Conservation (phyloP, 2,113 vertebrate genomes). For the Hippopotamus amphibius region DNA sequence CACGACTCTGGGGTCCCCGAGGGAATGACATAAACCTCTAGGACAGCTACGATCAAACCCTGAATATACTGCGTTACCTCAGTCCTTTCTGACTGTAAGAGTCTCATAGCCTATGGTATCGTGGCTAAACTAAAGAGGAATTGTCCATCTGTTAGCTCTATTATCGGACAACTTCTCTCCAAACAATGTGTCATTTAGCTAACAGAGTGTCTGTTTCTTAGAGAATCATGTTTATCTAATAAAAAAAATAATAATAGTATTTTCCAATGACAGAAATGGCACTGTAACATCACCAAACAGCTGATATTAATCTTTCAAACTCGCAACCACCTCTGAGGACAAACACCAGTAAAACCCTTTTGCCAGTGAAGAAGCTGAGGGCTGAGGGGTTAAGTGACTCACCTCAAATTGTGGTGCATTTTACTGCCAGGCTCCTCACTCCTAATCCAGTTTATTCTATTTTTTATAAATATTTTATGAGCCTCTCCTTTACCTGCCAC, state of each 20-base stretch:
- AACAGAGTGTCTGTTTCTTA: not conserved
- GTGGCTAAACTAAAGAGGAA: not conserved
- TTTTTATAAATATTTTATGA: constrained; percentile 69
- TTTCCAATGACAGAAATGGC: constrained; percentile 24
- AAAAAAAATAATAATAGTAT: constrained; percentile 12
- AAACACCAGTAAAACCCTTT: not conserved
- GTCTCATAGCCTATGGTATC: not conserved
- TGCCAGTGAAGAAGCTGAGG: not conserved
- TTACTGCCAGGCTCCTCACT: not conserved
- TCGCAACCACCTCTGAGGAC: not conserved
- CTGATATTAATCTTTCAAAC: constrained; percentile 51
- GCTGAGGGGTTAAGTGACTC: constrained; percentile 35
- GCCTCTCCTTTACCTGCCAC: constrained; percentile 48
- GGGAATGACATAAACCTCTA: not conserved
- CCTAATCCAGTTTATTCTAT: constrained; percentile 37
- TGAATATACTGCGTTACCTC: not conserved
- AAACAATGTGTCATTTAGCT: not conserved
- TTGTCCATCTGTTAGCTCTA: not conserved
- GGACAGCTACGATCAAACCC: not conserved
- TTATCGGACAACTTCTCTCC: not conserved
- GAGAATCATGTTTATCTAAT: not conserved
- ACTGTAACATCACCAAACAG: not conserved
- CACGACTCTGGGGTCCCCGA: not conserved
- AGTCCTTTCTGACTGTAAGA: not conserved
- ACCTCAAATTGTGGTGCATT: not conserved